Evolutionary conservation across 2,797 vertebrate species (phyloP).

Genomic region (Premnoplex brunnescens): DNA sequence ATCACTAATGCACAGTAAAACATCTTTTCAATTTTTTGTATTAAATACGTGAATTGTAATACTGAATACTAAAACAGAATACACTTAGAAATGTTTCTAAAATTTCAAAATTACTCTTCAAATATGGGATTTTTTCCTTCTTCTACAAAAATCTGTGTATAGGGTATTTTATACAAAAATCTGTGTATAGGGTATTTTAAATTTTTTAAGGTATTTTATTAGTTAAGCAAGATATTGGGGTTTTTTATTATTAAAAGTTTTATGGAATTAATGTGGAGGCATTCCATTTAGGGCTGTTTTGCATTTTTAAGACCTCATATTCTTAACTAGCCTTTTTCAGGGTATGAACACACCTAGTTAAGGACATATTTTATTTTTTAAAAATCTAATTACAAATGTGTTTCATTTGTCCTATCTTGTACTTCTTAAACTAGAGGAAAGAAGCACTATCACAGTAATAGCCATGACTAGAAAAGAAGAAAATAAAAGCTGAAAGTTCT

Average conservation of each 20-base stretch:
- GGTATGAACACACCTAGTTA: background rate
- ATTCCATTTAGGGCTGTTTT: background rate
- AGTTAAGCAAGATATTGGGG: background rate
- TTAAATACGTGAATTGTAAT: background rate
- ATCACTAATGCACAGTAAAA: background rate
- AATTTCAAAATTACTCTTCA: background rate
- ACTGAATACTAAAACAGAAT: background rate
- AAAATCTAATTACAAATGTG: background rate
- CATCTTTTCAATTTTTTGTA: background rate
- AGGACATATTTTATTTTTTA: background rate
- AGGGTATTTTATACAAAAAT: background rate
- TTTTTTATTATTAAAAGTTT: background rate
- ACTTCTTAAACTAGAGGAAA: slow-evolving; percentile 36
- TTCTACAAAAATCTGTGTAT: background rate
- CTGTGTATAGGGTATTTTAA: background rate
- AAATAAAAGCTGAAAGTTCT: slow-evolving; percentile 97
- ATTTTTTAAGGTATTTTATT: background rate
- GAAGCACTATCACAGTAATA: slow-evolving; percentile 58
- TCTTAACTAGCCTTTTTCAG: background rate
- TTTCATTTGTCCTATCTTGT: slow-evolving; percentile 11
- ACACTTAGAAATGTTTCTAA: background rate
- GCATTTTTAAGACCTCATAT: background rate
- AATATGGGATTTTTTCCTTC: background rate
- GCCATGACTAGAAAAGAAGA: slow-evolving; percentile 76
- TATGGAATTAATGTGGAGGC: background rate